phyloP scores from a whole-genome alignment of 1,140 invertebrate genomes.

The Bombus terrestris region DNA sequence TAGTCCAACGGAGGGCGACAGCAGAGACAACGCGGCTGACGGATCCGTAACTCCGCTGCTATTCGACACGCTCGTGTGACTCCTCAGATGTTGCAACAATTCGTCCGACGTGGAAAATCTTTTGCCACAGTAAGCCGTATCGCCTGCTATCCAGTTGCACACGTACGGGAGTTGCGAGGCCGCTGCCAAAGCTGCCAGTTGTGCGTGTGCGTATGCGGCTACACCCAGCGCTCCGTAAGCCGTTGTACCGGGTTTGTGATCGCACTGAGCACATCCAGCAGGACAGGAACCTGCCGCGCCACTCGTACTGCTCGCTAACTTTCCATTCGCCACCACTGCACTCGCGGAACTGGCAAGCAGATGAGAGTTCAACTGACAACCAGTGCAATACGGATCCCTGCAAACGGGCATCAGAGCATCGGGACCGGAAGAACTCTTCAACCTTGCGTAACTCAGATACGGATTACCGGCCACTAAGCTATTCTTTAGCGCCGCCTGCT shows the following conservation, averaged over 20 bases:
- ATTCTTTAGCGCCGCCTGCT: slow-evolving; percentile 87
- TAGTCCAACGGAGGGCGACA: slow-evolving; percentile 80
- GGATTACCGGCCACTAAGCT: slow-evolving; percentile 85
- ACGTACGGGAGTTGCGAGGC: slow-evolving; percentile 91
- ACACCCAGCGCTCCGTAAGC: slow-evolving; percentile 76
- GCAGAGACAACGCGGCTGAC: slow-evolving; percentile 81
- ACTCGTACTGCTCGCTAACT: slow-evolving; percentile 48
- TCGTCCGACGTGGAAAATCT: slow-evolving; percentile 94
- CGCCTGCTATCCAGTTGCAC: slow-evolving; percentile 96
- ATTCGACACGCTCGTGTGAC: slow-evolving; percentile 87
- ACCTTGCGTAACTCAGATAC: slow-evolving; percentile 88
- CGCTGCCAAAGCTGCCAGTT: slow-evolving; percentile 88
- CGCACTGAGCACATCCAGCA: slow-evolving; percentile 94
- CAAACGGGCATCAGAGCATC: slow-evolving; percentile 88
- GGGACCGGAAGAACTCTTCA: slow-evolving; percentile 85
- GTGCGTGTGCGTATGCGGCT: slow-evolving; percentile 88
- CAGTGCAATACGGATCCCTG: slow-evolving; percentile 95
- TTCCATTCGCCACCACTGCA: slow-evolving; percentile 85
- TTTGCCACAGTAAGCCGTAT: slow-evolving; percentile 95
- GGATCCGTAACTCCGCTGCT: slow-evolving; percentile 65
- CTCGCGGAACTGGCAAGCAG: slow-evolving; percentile 81
- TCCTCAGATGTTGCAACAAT: slow-evolving; percentile 93
- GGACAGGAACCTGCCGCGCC: slow-evolving; percentile 86
- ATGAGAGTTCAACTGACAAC: slow-evolving; percentile 93
- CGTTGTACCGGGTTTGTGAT: slow-evolving; percentile 86